Base-by-base conservation (phyloP, 2,797 vertebrate genomes). In the Enteromius trimaculatus region DNA sequence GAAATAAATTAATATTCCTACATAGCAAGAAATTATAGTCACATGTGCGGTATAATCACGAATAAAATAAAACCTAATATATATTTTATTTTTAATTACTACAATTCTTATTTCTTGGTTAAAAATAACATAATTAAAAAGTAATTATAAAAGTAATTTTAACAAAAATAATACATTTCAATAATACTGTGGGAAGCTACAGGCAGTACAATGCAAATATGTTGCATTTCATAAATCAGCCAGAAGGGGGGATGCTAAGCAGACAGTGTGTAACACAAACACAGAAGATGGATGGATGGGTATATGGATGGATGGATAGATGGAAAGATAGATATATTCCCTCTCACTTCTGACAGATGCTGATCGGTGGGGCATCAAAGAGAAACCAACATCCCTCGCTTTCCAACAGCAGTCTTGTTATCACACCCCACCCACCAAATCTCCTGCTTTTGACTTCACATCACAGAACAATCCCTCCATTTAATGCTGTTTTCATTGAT, bases 301-400 rank as follows among this genome's bases (percentile, higher is more conserved):
- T 14, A 47, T 11, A 47, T 14, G 11, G 42, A 44, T 3, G 13
- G 42, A 44, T 3, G 4, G 44, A 47, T 4, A 14, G 44, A 47
- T 3, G 4, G 44, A 47, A 1, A 14, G 44, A 47, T 4, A 47
- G 44, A 47, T 4, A 47, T 34, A 76, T 76, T 14, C 80, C 70
- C 58, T 17, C 80, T 65, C 79, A 80, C 87, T 84, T 85, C 62
- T 83, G 49, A 86, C 60, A 75, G 75, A 84, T 76, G 60, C 44
- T 49, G 75, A 66, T 70, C 17, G 31, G 5, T 81, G 71, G 31
- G 34, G 51, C 8, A 26, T 66, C 29, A 79, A 76, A 79, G 69
- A 70, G 49, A 77, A 69, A 77, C 8, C 58, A 53, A 37, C 49
- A 42, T 72, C 74, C 55, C 34, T 76, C 13, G 60, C n/a, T 65